Conservation (phyloP, 2,113 vertebrate genomes). For the Aptenodytes forsteri region DNA sequence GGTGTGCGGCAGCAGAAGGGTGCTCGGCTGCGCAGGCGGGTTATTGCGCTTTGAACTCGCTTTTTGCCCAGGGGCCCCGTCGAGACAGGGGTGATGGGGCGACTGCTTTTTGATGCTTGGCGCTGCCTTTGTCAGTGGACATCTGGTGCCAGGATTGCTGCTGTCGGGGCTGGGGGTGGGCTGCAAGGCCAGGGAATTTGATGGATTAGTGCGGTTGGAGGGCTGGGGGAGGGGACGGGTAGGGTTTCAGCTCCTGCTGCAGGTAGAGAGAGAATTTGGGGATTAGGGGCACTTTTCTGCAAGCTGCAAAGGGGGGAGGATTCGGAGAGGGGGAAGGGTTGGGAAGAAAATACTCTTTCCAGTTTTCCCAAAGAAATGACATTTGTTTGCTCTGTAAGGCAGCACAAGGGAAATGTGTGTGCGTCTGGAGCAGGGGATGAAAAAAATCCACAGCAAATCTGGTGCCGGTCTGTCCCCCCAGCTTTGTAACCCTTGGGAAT, state of each 20-base stretch:
- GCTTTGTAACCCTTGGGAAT: conserved; percentile 7
- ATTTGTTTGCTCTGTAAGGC: neutral
- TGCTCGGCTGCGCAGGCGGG: accelerated
- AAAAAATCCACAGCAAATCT: conserved; percentile 18
- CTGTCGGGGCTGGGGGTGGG: conserved; percentile 47
- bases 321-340: neutral
- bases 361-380: neutral
- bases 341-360: neutral
- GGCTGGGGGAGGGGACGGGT: conserved; percentile 17
- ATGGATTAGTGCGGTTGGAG: conserved; percentile 36
- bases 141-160: conserved; percentile 67
- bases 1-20: neutral
- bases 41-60: neutral
- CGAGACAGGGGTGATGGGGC: neutral
- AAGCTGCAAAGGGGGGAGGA: neutral
- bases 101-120: conserved; percentile 16
- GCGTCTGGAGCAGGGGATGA: neutral
- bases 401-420: neutral
- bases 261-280: conserved; percentile 46
- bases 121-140: conserved; percentile 52
- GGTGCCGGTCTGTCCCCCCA: neutral
- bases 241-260: conserved; percentile 28
- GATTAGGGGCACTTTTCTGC: conserved; percentile 13
- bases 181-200: conserved; percentile 16
- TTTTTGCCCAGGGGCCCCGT: neutral